Conservation (phyloP, 23 tunicate genomes). For the Phallusia fumigata region DNA sequence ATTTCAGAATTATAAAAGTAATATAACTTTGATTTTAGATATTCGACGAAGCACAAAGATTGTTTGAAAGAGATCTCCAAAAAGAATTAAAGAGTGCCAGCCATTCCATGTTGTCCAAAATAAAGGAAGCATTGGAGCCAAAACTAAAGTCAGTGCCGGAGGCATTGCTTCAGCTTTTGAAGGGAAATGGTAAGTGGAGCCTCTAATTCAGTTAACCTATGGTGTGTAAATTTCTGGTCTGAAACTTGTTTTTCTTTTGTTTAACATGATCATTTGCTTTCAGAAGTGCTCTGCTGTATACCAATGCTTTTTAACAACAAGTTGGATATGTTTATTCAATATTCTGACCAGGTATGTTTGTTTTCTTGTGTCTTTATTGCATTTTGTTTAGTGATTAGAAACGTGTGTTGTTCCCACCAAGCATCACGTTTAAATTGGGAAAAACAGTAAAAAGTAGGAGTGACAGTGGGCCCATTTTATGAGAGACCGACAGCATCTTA, state of each 20-base stretch:
- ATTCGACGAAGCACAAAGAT: constrained; percentile 14
- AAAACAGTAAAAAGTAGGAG: not conserved
- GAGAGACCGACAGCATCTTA: not conserved
- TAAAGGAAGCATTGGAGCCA: not conserved
- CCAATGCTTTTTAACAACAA: constrained; percentile 16
- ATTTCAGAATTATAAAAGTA: not conserved
- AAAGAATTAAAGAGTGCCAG: constrained; percentile 6
- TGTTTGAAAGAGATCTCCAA: not conserved
- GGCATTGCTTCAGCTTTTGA: constrained; percentile 15
- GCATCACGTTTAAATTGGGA: not conserved
- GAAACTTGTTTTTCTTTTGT: not conserved
- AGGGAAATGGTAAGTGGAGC: constrained; percentile 17
- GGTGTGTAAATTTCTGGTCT: not conserved
- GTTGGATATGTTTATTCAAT: constrained; percentile 15
- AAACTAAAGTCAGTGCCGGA: constrained; percentile 11
- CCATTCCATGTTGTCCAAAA: not conserved
- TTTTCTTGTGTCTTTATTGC: constrained; percentile 1
- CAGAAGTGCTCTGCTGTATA: constrained; percentile 10
- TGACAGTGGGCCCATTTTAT: not conserved
- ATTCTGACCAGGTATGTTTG: constrained; percentile 13
- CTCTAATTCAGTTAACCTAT: not conserved
- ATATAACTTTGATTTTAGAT: constrained; percentile 3
- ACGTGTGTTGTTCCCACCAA: not conserved
- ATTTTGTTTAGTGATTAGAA: not conserved
- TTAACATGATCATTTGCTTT: not conserved